Evolutionary conservation across 1,140 invertebrate genomes (phyloP).

Genomic region (Lordiphosa mommai): DNA sequence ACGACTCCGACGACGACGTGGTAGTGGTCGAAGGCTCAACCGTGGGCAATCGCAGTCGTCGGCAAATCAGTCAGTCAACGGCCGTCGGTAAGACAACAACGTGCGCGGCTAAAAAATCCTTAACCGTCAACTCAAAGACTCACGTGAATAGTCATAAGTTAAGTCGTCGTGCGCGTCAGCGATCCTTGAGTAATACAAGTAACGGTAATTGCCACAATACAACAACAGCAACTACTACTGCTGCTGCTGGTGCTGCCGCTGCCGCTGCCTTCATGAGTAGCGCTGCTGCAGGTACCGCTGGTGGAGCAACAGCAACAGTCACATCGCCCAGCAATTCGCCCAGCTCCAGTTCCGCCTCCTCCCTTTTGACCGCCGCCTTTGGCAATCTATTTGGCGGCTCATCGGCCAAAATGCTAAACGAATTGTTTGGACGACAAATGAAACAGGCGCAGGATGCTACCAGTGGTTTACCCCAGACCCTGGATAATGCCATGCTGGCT

Average conservation of each 20-base stretch:
- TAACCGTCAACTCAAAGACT: conserved; percentile 13
- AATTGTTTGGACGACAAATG: conserved; percentile 88
- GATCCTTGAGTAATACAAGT: conserved; percentile 61
- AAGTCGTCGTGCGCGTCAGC: conserved; percentile 65
- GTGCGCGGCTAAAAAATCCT: conserved; percentile 70
- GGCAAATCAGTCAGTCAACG: conserved; percentile 77
- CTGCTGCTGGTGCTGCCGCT: conserved; percentile 79
- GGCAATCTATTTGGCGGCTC: conserved; percentile 87
- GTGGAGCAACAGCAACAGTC: conserved; percentile 80
- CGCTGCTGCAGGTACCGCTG: conserved; percentile 78
- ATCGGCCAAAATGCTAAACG: conserved; percentile 91
- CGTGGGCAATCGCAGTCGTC: conserved; percentile 44
- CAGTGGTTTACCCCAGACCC: conserved; percentile 80
- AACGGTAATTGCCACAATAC: conserved; percentile 30
- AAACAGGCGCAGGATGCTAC: conserved; percentile 86
- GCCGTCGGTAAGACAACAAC: conserved; percentile 79
- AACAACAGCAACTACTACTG: conserved; percentile 73
- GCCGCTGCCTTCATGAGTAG: conserved; percentile 85
- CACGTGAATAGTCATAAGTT: conserved; percentile 26
- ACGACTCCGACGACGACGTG: conserved; percentile 9
- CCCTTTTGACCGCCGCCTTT: conserved; percentile 80
- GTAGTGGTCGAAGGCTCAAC: neutral
- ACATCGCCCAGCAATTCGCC: conserved; percentile 56
- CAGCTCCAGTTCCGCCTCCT: conserved; percentile 60
- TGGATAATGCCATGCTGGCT: conserved; percentile 78